Evolutionary conservation across 2,888 invertebrate species (phyloP).

Genomic region (Globia sparganii): DNA sequence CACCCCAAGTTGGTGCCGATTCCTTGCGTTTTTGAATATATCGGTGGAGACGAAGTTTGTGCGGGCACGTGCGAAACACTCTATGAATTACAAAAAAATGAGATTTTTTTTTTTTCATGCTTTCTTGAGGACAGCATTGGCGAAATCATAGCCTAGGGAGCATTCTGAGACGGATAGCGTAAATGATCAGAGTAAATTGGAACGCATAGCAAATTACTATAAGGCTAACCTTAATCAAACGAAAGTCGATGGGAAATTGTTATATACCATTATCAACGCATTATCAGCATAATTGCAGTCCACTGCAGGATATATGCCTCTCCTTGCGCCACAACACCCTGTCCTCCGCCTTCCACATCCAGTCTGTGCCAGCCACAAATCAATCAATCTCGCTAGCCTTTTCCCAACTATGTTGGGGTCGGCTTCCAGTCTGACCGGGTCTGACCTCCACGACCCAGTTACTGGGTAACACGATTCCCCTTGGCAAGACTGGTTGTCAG

Average conservation of each 20-base stretch:
- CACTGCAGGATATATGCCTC: too few relatives aligned
- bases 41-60: neutral
- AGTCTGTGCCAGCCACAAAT: neutral
- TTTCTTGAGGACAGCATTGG: neutral
- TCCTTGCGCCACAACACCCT: too few relatives aligned
- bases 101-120: neutral
- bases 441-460: too few relatives aligned
- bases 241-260: neutral
- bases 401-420: neutral
- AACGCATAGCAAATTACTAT: neutral
- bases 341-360: too few relatives aligned
- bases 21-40: constrained; percentile 43
- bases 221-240: neutral
- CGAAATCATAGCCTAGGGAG: neutral
- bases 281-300: too few relatives aligned
- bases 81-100: neutral
- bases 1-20: constrained; percentile 69
- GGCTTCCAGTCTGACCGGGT: neutral
- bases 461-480: too few relatives aligned
- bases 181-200: neutral
- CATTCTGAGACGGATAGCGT: neutral
- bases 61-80: neutral
- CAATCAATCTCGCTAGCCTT: neutral
- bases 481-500: too few relatives aligned
- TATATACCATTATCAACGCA: too few relatives aligned